These are phyloP conservation scores for Argynnis bischoffii DNA, from an alignment of 2,888 invertebrate genomes.

Conservation along the genomic window DNA sequence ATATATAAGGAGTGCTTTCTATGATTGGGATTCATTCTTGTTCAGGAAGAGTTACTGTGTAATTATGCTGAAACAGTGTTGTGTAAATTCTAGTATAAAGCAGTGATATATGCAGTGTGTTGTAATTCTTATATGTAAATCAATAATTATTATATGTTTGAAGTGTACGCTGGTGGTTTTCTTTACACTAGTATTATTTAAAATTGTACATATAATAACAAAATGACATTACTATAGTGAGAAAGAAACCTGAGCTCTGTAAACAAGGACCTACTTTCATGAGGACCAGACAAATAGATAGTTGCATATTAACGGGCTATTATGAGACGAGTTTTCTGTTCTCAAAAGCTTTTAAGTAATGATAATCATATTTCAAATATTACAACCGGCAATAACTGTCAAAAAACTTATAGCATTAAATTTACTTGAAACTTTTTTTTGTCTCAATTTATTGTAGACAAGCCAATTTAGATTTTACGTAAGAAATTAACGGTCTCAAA, in stretches of 20 bases:
- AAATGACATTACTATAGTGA: neutral
- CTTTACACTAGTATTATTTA: neutral
- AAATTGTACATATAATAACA: no score
- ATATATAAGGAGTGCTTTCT: no score
- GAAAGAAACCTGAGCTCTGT: neutral
- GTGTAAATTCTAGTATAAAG: no score
- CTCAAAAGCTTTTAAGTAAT: conserved; percentile 23
- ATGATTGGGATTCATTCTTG: no score
- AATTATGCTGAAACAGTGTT: no score
- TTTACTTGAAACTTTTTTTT: neutral
- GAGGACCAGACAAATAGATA: conserved; percentile 21
- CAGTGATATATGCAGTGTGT: no score
- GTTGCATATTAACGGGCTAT: conserved; percentile 27
- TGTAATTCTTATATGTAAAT: no score
- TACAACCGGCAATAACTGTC: conserved; percentile 15
- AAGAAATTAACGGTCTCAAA: conserved; percentile 1
- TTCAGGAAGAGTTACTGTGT: no score
- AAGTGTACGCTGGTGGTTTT: no score
- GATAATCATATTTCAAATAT: conserved; percentile 25
- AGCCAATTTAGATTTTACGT: neutral
- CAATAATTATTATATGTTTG: no score
- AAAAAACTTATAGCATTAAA: conserved; percentile 6
- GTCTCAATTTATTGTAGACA: neutral
- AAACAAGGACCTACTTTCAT: conserved; percentile 23
- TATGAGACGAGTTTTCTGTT: conserved; percentile 25